Conservation (phyloP, 2,888 invertebrate genomes). For the Pseudeuparius sepicola region DNA sequence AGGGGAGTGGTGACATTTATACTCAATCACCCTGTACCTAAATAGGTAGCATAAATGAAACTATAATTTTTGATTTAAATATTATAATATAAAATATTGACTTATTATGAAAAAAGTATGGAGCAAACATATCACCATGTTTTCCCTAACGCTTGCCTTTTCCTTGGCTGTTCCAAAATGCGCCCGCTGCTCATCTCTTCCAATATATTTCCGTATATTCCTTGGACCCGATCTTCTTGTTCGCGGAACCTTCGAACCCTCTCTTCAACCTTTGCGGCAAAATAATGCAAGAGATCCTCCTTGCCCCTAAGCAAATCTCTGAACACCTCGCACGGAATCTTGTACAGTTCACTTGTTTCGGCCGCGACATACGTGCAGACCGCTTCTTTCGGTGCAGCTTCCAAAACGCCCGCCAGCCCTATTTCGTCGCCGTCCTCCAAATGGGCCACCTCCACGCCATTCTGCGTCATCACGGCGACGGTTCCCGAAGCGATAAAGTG, state of each 20-base stretch:
- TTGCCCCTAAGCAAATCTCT: conserved; percentile 29
- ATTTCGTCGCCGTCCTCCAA: conserved; percentile 45
- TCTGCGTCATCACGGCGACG: conserved; percentile 37
- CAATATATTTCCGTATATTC: conserved; percentile 14
- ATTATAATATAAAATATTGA: too few species aligned
- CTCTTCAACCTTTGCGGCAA: conserved; percentile 35
- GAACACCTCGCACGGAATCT: too few species aligned
- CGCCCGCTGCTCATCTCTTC: conserved; percentile 15
- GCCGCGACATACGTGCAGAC: conserved; percentile 25
- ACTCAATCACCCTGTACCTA: too few species aligned
- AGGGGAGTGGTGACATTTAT: too few species aligned
- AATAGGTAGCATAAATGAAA: too few species aligned
- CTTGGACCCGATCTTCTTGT: conserved; percentile 6
- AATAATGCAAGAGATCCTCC: conserved; percentile 33
- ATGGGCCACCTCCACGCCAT: conserved; percentile 43
- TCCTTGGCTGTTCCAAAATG: conserved; percentile 17
- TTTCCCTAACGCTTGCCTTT: too few species aligned
- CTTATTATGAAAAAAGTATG: too few species aligned
- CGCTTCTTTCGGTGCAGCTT: too few species aligned
- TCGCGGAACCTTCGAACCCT: conserved; percentile 25
- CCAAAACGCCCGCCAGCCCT: too few species aligned
- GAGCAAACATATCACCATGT: too few species aligned
- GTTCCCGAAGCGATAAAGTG: conserved; percentile 45
- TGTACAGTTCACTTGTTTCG: conserved; percentile 34
- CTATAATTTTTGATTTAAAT: too few species aligned